Conservation (phyloP, 1,140 invertebrate genomes). For the Heliconius nattereri region DNA sequence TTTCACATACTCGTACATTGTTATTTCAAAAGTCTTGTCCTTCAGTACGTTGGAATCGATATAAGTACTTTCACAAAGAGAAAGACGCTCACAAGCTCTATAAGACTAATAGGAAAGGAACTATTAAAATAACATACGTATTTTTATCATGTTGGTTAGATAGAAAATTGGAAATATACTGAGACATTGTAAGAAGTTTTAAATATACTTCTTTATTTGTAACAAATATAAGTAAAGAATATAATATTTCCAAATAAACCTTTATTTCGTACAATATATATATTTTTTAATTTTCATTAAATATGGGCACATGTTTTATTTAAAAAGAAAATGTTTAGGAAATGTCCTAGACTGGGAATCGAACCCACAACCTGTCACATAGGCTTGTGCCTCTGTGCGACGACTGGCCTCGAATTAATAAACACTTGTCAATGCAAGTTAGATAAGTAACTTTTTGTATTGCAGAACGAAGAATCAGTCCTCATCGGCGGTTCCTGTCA, state of each 20-base stretch:
- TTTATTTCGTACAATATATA: too few relatives aligned
- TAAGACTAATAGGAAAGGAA: neutral
- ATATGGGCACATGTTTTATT: too few relatives aligned
- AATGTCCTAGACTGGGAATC: neutral
- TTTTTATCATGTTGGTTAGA: neutral
- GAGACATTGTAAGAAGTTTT: neutral
- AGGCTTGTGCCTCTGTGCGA: neutral
- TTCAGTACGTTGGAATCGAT: neutral
- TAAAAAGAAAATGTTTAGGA: too few relatives aligned
- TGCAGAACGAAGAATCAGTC: slow-evolving; percentile 89
- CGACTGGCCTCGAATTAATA: neutral
- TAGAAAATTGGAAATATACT: neutral
- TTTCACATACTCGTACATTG: neutral
- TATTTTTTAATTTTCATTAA: too few relatives aligned
- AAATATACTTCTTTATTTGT: neutral
- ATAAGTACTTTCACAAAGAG: neutral
- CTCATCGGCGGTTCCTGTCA: slow-evolving; percentile 90
- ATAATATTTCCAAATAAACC: too few relatives aligned
- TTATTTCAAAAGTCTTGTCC: neutral
- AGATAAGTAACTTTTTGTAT: slow-evolving; percentile 14
- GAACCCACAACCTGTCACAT: neutral
- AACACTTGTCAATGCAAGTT: neutral
- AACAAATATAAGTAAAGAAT: too few relatives aligned
- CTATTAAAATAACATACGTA: neutral
- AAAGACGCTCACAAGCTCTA: neutral